phyloP scores from a whole-genome alignment of 2,797 vertebrate genomes.

The Mustela erminea region DNA sequence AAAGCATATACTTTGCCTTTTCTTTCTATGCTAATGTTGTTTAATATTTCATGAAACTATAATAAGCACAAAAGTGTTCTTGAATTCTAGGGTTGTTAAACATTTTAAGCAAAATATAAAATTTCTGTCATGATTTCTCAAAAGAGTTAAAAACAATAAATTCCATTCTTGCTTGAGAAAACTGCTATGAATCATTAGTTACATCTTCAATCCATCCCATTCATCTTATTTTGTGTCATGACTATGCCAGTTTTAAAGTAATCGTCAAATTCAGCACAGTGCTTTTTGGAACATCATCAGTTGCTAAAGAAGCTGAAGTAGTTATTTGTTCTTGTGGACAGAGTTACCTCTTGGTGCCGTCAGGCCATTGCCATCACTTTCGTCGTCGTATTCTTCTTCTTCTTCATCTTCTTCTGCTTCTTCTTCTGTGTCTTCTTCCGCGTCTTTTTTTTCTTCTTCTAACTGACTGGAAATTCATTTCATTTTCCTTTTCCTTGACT shows the following conservation, averaged over 20 bases:
- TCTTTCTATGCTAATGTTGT: background rate
- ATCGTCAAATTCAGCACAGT: conserved; percentile 53
- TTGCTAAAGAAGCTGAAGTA: background rate
- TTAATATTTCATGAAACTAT: background rate
- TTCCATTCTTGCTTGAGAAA: conserved; percentile 33
- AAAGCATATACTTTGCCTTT: background rate
- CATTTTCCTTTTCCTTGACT: conserved; percentile 62
- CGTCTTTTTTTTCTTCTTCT: background rate
- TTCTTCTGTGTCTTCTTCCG: too few relatives aligned
- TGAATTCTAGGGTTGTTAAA: background rate
- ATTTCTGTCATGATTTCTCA: conserved; percentile 39
- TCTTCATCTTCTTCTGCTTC: too few relatives aligned
- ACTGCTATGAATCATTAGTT: conserved; percentile 23
- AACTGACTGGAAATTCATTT: conserved; percentile 57
- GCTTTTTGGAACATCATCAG: conserved; percentile 3
- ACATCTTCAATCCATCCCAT: conserved; percentile 42
- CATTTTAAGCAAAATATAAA: background rate
- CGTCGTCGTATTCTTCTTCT: too few relatives aligned
- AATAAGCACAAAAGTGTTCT: background rate
- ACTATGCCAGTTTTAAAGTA: conserved; percentile 61
- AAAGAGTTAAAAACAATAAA: conserved; percentile 53
- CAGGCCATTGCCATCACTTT: too few relatives aligned
- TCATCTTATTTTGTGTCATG: conserved; percentile 66
- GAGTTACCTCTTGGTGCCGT: background rate
- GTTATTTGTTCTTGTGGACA: conserved; percentile 22